Conservation (phyloP, 1,140 invertebrate genomes). For the Bombus soroeensis region DNA sequence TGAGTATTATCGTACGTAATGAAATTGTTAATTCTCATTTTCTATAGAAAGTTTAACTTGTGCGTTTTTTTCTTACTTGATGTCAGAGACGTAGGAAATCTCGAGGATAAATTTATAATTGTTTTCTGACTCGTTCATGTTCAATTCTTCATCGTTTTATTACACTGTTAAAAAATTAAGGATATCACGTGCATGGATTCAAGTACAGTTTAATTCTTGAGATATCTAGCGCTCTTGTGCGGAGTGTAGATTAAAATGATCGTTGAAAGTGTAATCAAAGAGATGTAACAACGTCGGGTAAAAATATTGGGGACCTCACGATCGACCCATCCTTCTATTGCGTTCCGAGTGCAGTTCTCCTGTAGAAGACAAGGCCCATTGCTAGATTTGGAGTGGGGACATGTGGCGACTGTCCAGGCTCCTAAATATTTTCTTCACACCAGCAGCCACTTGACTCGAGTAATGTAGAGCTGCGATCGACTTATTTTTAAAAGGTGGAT, state of each 20-base stretch:
- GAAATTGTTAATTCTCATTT: no score
- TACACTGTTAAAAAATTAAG: not conserved
- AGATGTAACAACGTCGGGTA: not conserved
- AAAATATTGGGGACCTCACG: not conserved
- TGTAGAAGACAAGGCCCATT: not conserved
- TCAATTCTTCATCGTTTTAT: no score
- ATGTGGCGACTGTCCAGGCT: not conserved
- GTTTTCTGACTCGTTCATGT: no score
- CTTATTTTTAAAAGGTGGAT: not conserved
- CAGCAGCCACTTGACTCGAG: not conserved
- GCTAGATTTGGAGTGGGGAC: not conserved
- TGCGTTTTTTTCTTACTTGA: no score
- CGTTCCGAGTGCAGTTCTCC: not conserved
- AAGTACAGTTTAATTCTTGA: not conserved
- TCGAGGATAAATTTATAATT: no score
- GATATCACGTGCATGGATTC: not conserved
- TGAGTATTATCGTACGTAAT: no score
- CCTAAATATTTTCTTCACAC: not conserved
- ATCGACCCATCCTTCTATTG: not conserved
- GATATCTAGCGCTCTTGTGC: not conserved
- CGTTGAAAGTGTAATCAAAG: not conserved
- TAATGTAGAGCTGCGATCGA: not conserved
- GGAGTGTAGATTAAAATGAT: not conserved
- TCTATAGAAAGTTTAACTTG: no score
- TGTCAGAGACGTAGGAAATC: no score